Base-by-base conservation (phyloP, 2,888 invertebrate species). In the Machimus rusticus region DNA sequence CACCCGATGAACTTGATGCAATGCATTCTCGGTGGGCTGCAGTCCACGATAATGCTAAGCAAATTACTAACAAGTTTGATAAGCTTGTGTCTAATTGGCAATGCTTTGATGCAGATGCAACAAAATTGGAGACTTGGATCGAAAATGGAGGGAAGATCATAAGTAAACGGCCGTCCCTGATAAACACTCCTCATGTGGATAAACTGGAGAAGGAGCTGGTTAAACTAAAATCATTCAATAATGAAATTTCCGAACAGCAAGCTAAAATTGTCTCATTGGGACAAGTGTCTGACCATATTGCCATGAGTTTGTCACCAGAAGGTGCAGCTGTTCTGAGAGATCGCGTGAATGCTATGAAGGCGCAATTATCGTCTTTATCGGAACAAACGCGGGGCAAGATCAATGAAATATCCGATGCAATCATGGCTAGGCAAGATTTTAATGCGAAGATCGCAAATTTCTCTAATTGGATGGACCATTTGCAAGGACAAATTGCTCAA, bases 231-330 rank as follows among this genome's bases (percentile, higher is more conserved):
- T 96, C 96, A 1, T 95, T 96, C 89, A 96, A 96, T 89, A 97
- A 97, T 90, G 97, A 97, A 91, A 95, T 98, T 89, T 96, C 96
- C 0, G 96, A 96, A 90, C 97, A 97, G 90, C 97, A 97, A 92
- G 96, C 96, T 0, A 96, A 97, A 91, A 93, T 98, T 76, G 96
- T 97, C 66, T 94, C 95, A 0, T 92, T 98, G 74, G 96, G 96
- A 0, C 97, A 97, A 91, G 95, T 94, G 77, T 96, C 96, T 89
- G 98, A 98, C 91, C 95, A 95, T 87, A 95, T 98, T 31, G 95
- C 96, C 88, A 95, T 97, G 90, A 95, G 95, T 89, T 93, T 98
- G 82, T 95, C 96, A 57, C 95, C 97, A 0, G 97, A 98, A 92
- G 97, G 97, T 5, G 95, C 96, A 0, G 94, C 93, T 2, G 92